Conservation (phyloP, 2,888 invertebrate genomes). For the Calliphora vomitoria region DNA sequence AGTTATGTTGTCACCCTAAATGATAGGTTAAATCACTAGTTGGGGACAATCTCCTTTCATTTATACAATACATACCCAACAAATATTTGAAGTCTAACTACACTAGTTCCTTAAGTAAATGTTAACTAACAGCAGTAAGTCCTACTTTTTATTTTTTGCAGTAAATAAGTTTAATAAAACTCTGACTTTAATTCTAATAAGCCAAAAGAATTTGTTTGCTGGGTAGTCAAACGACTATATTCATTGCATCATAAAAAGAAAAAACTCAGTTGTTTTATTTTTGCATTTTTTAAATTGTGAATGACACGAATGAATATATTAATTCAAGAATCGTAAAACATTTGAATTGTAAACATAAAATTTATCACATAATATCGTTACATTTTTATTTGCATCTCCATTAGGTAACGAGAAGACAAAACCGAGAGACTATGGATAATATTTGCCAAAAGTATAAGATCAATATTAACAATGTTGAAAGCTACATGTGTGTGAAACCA, state of each 20-base stretch:
- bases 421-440: neutral
- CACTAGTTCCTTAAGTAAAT: too few relatives aligned
- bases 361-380: slow-evolving; percentile 21
- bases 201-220: neutral
- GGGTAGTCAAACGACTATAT: neutral
- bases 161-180: too few relatives aligned
- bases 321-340: slow-evolving; percentile 9
- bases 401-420: neutral
- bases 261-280: neutral
- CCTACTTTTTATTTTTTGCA: too few relatives aligned
- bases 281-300: slow-evolving; percentile 4
- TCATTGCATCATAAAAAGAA: neutral
- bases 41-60: too few relatives aligned
- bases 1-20: too few relatives aligned
- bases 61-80: too few relatives aligned
- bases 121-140: too few relatives aligned
- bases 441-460: neutral
- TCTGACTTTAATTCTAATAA: too few relatives aligned
- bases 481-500: neutral
- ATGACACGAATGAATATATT: neutral
- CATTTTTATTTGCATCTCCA: slow-evolving; percentile 8
- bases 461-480: slow-evolving; percentile 12
- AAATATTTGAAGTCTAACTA: too few relatives aligned
- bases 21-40: too few relatives aligned
- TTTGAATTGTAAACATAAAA: slow-evolving; percentile 29